Base-by-base conservation (phyloP, 2,888 invertebrate genomes). In the Ichneumoninae sp. region DNA sequence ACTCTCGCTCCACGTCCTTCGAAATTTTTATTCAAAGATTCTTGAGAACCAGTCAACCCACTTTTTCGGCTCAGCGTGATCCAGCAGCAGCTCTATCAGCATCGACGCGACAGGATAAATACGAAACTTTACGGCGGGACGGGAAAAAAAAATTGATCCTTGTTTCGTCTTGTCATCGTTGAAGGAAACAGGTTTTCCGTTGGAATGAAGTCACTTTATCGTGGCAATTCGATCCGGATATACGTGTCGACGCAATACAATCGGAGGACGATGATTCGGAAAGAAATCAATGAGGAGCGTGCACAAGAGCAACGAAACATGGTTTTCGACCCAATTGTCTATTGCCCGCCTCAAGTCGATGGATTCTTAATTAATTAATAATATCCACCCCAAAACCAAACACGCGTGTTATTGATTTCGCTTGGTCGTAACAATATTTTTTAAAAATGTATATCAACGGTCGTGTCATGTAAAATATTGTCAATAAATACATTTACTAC, bases 21-120 rank as follows among this genome's bases (percentile, higher is more conserved):
- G 66, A 83, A 54, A 80, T 68, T 83, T 76, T 80, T 68, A 47
- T 26, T 83, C 33, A 36, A 60, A 50, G 36, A 60, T 75, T 71
- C 40, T 36, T 3, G 54, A 47, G 65, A 80, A 80, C 83, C 83
- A 80, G 79, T 83, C 65, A 62, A 50, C 70, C 57, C 57, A 71
- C 66, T 60, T 80, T 82, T 80, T 72, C 57, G 57, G 40, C 30
- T 40, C 16, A 57, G 76, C 71, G 36, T 26, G 70, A 60, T 65
- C 57, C 22, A 52, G 69, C 54, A 47, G 33, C 50, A 13, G 22
- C n/a, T 54, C 65, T 40, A 69, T 69, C 60, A 44, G 22, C 47
- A 44, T 80, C 71, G 26, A 57, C 10, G 66, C 71, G 57, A 68
- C 79, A 66, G 33, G 16, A 75, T 60, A 83, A 52, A 40, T 62